Evolutionary conservation across 1,140 invertebrate species (phyloP), one percentile per base, ranked within the genome.

Genomic region (Callitettix versicolor): DNA sequence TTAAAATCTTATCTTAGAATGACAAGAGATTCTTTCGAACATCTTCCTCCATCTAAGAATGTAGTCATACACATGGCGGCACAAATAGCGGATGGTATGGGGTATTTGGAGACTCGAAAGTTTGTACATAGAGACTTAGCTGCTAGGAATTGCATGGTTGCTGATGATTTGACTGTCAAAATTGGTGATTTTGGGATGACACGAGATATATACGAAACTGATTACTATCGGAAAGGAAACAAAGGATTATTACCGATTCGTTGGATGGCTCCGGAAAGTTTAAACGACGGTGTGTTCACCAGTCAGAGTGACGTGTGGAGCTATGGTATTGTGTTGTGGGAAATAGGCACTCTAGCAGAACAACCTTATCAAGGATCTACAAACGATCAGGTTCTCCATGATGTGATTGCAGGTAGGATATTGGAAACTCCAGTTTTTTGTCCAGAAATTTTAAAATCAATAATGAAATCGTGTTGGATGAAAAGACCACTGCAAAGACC

Each of bases 41-140:
- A 91, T 71, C 77, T 91, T 33, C 88, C 90, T 5, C 61, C 61
- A 14, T 21, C 53, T 9, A 40, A 53, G 1, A 15, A 68, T 65
- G 61, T 66, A 59, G 68, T 77, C 24, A 59, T 73, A 12, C 77
- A 85, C 69, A 98, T 98, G 93, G 93, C 95, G 9, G 84, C 88
- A 44, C 92, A 99, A 73, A 97, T 98, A 64, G 92, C 95, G 11
- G 96, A 99, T 72, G 96, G 96, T 24, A 98, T 99, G 96, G 88
- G 92, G 0, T 98, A 98, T 72, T 73, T 99, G 33, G 78, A 92
- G 20, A 85, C 85, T 11, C 91, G 92, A 63, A 96, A 95, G 69
- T 95, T 93, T 70, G 93, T 98, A 42, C 96, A 99, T 73, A 76
- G 96, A 61, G 96, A 99, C 75, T 74, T 99, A 50, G 96, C 96